These are phyloP conservation scores for Eubasilissa splendida DNA, from an alignment of 2,888 invertebrate species.

Conservation along the genomic window DNA sequence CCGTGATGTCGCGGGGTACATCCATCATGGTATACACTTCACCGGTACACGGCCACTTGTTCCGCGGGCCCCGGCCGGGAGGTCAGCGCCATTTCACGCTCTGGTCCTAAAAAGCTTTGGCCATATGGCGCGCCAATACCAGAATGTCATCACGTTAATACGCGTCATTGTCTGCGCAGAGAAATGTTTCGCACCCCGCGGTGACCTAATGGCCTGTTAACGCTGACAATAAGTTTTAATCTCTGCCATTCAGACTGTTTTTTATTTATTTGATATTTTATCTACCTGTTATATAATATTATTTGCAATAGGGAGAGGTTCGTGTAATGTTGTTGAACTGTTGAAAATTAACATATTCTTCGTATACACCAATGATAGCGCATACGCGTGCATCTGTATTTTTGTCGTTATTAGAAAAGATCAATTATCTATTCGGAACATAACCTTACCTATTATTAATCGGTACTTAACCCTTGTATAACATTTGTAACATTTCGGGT, in stretches of 20 bases:
- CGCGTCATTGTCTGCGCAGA: slow-evolving; percentile 39
- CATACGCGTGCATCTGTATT: too few relatives aligned
- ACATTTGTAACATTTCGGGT: too few relatives aligned
- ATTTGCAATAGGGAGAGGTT: slow-evolving; percentile 27
- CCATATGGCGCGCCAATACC: slow-evolving; percentile 52
- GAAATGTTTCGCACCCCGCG: slow-evolving; percentile 47
- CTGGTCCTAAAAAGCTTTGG: slow-evolving; percentile 49
- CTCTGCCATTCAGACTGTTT: slow-evolving; percentile 41
- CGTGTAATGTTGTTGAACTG: background rate
- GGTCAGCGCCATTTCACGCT: slow-evolving; percentile 54
- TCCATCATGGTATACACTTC: slow-evolving; percentile 51
- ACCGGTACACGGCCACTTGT: slow-evolving; percentile 49
- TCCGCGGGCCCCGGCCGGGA: slow-evolving; percentile 44
- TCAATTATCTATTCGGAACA: too few relatives aligned
- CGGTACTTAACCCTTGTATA: too few relatives aligned
- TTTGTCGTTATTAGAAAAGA: too few relatives aligned
- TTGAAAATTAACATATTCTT: background rate
- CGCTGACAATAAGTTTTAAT: slow-evolving; percentile 46
- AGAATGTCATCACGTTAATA: slow-evolving; percentile 54
- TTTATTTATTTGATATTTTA: slow-evolving; percentile 42
- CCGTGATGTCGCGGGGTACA: slow-evolving; percentile 41
- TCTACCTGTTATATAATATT: slow-evolving; percentile 20
- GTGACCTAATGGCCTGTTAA: slow-evolving; percentile 51
- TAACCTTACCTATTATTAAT: too few relatives aligned
- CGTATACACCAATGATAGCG: too few relatives aligned